Percentiles rank a stretch among this genome's conserved stretches.
Conservation (phyloP, 2,888 invertebrate genomes). For the Lithodes maja region DNA sequence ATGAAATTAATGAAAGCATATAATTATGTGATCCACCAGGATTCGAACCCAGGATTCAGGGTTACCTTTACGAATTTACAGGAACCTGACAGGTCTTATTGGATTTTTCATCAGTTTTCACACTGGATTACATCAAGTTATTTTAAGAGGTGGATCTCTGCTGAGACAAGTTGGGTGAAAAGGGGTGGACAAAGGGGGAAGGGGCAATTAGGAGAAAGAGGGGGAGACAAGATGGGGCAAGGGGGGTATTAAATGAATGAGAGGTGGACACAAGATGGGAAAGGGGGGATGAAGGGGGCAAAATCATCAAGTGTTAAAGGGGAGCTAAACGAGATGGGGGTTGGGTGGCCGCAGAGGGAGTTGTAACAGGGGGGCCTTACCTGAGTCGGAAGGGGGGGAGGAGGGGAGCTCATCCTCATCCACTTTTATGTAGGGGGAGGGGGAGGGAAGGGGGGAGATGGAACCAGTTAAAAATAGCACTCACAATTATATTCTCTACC, state of each 20-base stretch:
- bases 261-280: background rate
- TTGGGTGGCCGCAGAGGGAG: background rate
- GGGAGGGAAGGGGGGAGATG: background rate
- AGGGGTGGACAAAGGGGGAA: background rate
- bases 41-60: no score
- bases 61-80: no score
- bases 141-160: no score
- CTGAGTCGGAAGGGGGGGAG: constrained; percentile 57
- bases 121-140: no score
- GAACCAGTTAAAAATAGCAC: background rate
- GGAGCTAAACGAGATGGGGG: background rate
- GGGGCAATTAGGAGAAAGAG: background rate
- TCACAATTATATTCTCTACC: background rate
- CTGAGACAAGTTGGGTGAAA: no score
- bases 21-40: no score
- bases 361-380: constrained; percentile 32
- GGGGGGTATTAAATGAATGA: background rate
- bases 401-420: constrained; percentile 50
- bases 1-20: no score
- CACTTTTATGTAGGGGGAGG: constrained; percentile 10
- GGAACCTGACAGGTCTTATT: no score
- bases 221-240: background rate
- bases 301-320: background rate
- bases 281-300: background rate
- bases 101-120: no score